Evolutionary conservation across 1,140 invertebrate species (phyloP).

Genomic region (Drosophila elegans): DNA sequence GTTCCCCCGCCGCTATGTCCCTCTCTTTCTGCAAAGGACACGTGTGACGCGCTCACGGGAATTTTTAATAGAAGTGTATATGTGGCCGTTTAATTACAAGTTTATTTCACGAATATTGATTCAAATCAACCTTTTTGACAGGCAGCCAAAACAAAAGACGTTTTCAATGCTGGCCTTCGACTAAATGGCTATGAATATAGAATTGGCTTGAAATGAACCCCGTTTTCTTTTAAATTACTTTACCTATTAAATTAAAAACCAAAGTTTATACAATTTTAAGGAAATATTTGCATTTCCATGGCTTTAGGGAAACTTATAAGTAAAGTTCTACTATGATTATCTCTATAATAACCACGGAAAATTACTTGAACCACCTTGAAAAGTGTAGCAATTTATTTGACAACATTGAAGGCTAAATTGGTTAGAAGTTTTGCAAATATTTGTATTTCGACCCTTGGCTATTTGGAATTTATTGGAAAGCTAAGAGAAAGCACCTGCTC

Average conservation of each 20-base stretch:
- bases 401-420: neutral
- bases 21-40: conserved; percentile 63
- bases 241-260: no score
- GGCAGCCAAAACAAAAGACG: conserved; percentile 15
- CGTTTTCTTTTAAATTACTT: neutral
- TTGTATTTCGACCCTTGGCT: neutral
- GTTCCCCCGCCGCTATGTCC: neutral
- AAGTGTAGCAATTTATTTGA: neutral
- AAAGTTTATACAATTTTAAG: no score
- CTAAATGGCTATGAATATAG: neutral
- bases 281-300: no score
- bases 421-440: conserved; percentile 3
- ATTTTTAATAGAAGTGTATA: conserved; percentile 9
- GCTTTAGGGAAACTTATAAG: no score
- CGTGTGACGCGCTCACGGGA: conserved; percentile 61
- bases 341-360: neutral
- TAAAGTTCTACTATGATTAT: no score
- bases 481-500: conserved; percentile 6
- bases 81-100: conserved; percentile 59
- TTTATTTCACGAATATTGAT: conserved; percentile 73
- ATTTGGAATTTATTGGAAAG: neutral
- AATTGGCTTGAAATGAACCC: neutral
- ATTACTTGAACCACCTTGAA: neutral
- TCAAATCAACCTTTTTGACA: conserved; percentile 44
- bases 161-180: neutral